Evolutionary conservation across 2,888 invertebrate species (phyloP).

Genomic region (Eutolmus rufibarbis): DNA sequence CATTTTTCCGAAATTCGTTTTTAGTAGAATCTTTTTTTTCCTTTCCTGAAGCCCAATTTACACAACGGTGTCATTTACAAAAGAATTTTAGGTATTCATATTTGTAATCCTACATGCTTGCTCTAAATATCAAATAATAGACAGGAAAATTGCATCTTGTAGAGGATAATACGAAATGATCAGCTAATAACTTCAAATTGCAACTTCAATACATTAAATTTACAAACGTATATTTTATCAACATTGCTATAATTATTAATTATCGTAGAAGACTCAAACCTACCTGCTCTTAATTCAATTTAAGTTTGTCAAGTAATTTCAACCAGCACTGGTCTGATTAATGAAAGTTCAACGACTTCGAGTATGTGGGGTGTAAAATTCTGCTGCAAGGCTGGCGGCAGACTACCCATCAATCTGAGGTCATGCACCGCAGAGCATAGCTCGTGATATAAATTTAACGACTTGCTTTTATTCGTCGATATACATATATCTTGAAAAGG

Average conservation of each 20-base stretch:
- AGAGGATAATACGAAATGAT: too few species aligned
- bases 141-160: too few species aligned
- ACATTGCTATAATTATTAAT: too few species aligned
- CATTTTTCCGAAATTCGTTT: neutral
- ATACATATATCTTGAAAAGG: neutral
- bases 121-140: neutral
- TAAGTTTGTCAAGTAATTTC: neutral
- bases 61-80: neutral
- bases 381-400: neutral
- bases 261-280: too few species aligned
- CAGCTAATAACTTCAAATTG: too few species aligned
- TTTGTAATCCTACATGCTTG: too few species aligned
- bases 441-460: constrained; percentile 4
- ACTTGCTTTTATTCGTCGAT: neutral
- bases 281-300: neutral
- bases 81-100: too few species aligned
- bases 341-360: neutral
- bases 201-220: too few species aligned
- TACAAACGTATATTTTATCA: too few species aligned
- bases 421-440: neutral
- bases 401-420: neutral
- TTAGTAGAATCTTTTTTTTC: too few species aligned
- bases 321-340: neutral
- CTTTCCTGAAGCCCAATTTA: neutral
- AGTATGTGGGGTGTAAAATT: neutral